Percentiles rank a stretch among this genome's conserved stretches.
Evolutionary conservation across 2,113 vertebrate genomes (phyloP).

Genomic region (Peromyscus leucopus): DNA sequence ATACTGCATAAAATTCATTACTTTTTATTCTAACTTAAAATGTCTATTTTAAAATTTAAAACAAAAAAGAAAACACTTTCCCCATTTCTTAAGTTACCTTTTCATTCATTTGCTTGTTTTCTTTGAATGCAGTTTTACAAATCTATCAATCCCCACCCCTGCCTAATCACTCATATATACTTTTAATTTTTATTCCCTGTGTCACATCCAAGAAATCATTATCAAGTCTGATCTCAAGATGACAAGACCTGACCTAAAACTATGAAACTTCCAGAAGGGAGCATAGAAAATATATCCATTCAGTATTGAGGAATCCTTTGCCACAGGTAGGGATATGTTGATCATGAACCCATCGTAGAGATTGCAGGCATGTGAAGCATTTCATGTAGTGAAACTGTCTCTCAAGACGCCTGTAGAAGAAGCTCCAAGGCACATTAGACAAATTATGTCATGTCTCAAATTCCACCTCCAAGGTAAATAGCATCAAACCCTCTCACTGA

Average conservation of each 20-base stretch:
- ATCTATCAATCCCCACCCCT: too few species aligned
- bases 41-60: background rate
- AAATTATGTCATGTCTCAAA: background rate
- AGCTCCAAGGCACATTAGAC: background rate
- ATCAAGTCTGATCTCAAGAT: background rate
- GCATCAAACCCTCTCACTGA: background rate
- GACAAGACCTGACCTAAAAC: background rate
- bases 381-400: background rate
- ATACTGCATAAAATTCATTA: background rate
- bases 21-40: background rate
- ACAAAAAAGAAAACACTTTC: background rate
- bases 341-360: background rate
- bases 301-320: background rate
- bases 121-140: background rate
- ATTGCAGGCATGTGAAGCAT: background rate
- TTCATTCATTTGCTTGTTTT: background rate
- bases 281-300: background rate
- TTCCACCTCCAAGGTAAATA: background rate
- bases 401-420: background rate
- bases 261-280: background rate
- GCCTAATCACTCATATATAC: background rate
- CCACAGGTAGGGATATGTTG: background rate
- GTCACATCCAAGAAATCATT: background rate
- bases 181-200: background rate
- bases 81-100: background rate